phyloP scores from a whole-genome alignment of 2,113 vertebrate species.

The Acanthisitta chloris region DNA sequence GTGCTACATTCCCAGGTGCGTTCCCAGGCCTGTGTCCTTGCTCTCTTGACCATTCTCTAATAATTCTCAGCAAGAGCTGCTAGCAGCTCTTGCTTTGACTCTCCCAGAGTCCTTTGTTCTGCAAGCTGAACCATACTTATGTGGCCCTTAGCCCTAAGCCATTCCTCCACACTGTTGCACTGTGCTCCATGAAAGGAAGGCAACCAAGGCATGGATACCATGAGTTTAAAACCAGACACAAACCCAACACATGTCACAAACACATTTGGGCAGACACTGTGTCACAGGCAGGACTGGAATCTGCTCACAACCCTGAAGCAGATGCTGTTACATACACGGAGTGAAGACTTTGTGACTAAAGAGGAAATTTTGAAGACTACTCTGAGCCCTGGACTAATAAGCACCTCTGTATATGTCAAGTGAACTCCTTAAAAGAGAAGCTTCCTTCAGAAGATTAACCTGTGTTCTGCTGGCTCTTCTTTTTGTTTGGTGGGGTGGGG shows the following conservation, averaged over 20 bases:
- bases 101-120: too few species aligned
- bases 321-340: not conserved
- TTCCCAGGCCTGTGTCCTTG: too few species aligned
- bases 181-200: not conserved
- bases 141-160: too few species aligned
- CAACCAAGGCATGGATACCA: not conserved
- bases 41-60: too few species aligned
- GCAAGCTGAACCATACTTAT: too few species aligned
- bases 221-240: not conserved
- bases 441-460: not conserved
- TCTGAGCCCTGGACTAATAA: not conserved
- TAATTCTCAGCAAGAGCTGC: too few species aligned
- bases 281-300: not conserved
- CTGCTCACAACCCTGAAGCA: not conserved
- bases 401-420: not conserved
- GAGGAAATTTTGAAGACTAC: not conserved
- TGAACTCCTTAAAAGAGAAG: not conserved
- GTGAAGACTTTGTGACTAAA: not conserved
- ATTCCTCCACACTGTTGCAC: too few species aligned
- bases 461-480: not conserved
- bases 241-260: not conserved
- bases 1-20: too few species aligned
- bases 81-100: too few species aligned
- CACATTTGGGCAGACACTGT: not conserved
- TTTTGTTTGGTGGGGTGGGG: not conserved